A percentile compares a stretch with the other conserved stretches of the same genome.
These are phyloP conservation scores for Amniataba percoides DNA, from an alignment of 2,797 vertebrate species.

Conservation along the genomic window DNA sequence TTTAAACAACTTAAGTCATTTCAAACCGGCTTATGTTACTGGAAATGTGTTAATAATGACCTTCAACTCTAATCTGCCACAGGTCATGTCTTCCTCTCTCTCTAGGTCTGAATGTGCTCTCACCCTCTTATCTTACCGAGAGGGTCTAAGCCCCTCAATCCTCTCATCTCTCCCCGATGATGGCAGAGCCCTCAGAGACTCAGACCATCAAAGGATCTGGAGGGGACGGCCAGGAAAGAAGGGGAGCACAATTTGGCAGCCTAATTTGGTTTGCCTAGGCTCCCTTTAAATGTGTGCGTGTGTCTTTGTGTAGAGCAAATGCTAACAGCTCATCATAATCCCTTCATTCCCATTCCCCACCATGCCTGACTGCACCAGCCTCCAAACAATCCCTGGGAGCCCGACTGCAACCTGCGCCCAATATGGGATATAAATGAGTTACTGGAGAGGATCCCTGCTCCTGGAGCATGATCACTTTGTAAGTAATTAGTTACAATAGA, in stretches of 20 bases:
- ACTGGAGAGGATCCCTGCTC: conserved; percentile 13
- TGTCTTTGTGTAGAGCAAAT: conserved; percentile 55
- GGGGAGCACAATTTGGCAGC: conserved; percentile 47
- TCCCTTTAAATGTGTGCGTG: conserved; percentile 40
- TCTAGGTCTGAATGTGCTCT: conserved; percentile 50
- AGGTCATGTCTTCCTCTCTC: conserved; percentile 47
- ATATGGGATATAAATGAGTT: conserved; percentile 15
- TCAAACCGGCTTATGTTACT: conserved; percentile 20
- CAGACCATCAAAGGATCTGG: conserved; percentile 49
- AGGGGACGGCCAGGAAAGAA: conserved; percentile 24
- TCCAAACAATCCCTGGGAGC: conserved; percentile 48
- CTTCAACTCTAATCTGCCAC: conserved; percentile 56
- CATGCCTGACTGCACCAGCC: conserved; percentile 71
- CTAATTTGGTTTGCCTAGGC: conserved; percentile 60
- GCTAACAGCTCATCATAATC: conserved; percentile 77
- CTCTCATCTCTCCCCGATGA: conserved; percentile 66
- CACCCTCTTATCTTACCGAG: conserved; percentile 41
- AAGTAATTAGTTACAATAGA: conserved; percentile 8
- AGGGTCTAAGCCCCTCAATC: conserved; percentile 63
- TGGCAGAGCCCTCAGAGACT: conserved; percentile 51
- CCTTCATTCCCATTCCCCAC: conserved; percentile 77
- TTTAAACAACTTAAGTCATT: background rate
- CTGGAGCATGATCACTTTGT: conserved; percentile 12
- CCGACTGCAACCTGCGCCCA: conserved; percentile 26
- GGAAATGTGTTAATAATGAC: conserved; percentile 41